Base-by-base conservation (phyloP, 2,113 vertebrate genomes). In the Scalopus aquaticus region DNA sequence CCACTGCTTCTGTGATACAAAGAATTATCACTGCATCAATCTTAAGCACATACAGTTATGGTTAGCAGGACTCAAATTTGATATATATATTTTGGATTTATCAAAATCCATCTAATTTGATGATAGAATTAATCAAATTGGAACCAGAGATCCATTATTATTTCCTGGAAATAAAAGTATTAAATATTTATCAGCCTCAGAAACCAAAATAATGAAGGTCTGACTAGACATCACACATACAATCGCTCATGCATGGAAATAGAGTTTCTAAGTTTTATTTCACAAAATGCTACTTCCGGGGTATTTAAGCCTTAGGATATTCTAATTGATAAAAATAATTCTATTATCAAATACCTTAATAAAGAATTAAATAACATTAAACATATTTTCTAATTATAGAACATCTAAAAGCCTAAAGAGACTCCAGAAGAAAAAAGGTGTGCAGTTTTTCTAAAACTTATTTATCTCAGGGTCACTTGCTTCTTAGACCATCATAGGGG, bases 31-130 rank as follows among this genome's bases (percentile, higher is more conserved):
- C 11, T 79, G 17, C 20, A 77, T 72, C 65, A 37, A 60, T 88
- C 44, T 88, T 81, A 76, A 79, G 60, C 60, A 44, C 5, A 60
- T 56, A 74, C 11, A 28, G 11, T 84, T 85, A 56, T 56, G 60
- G 22, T 65, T 91, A 91, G 39, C 24, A 83, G 54, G 42, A 69
- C 37, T 81, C 58, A 91, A 54, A 76, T 13, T 11, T 76, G 51
- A 73, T 85, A 62, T 95, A 51, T 54, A 19, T 95, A 86, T 81
- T 49, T 94, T 93, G 24, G 62, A 51, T 80, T 84, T 94, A 90
- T 24, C 12, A 90, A 95, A 80, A 60, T 84, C 19, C 9, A 64
- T n/a, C 60, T 84, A 86, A 70, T 60, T 58, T 12, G 65, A 22
- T 72, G 49, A 91, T 16, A 11, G 16, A 77, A 94, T 88, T 83